phyloP scores from a whole-genome alignment of 2,888 invertebrate genomes.

The Thera britannica region DNA sequence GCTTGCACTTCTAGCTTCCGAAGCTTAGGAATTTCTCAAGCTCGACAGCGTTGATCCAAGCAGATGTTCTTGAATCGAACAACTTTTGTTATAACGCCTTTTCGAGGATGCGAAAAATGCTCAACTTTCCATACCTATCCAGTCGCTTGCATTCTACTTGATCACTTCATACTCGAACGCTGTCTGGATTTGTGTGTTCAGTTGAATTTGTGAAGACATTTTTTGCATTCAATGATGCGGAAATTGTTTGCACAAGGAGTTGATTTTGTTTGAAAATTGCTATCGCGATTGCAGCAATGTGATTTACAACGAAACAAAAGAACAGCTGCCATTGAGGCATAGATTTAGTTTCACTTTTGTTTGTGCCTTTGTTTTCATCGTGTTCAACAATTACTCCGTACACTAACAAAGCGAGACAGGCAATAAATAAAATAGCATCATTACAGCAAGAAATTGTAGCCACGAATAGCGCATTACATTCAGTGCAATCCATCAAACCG shows the following conservation, averaged over 20 bases:
- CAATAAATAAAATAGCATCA: slow-evolving; percentile 36
- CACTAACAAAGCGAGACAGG: slow-evolving; percentile 32
- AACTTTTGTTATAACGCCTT: slow-evolving; percentile 36
- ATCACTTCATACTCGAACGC: slow-evolving; percentile 30
- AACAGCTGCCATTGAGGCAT: slow-evolving; percentile 10
- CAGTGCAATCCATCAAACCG: slow-evolving; percentile 66
- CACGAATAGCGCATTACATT: slow-evolving; percentile 56
- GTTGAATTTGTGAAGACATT: slow-evolving; percentile 20
- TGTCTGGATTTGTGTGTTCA: slow-evolving; percentile 23
- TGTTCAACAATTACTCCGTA: slow-evolving; percentile 31
- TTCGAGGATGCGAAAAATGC: slow-evolving; percentile 32
- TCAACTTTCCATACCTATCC: slow-evolving; percentile 29
- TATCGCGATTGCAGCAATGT: slow-evolving; percentile 11
- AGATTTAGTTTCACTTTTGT: slow-evolving; percentile 17
- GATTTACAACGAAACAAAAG: slow-evolving; percentile 16
- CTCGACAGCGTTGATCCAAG: slow-evolving; percentile 31
- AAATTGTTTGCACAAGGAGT: slow-evolving; percentile 24
- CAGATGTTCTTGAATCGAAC: slow-evolving; percentile 32
- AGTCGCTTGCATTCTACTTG: slow-evolving; percentile 29
- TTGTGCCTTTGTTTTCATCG: slow-evolving; percentile 23
- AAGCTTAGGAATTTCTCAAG: slow-evolving; percentile 34
- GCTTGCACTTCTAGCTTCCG: slow-evolving; percentile 27
- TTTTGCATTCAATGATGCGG: slow-evolving; percentile 22
- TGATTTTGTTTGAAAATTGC: slow-evolving; percentile 17
- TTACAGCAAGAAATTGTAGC: slow-evolving; percentile 38